phyloP scores from a whole-genome alignment of 2,113 vertebrate species.

The Tragulus kanchil region DNA sequence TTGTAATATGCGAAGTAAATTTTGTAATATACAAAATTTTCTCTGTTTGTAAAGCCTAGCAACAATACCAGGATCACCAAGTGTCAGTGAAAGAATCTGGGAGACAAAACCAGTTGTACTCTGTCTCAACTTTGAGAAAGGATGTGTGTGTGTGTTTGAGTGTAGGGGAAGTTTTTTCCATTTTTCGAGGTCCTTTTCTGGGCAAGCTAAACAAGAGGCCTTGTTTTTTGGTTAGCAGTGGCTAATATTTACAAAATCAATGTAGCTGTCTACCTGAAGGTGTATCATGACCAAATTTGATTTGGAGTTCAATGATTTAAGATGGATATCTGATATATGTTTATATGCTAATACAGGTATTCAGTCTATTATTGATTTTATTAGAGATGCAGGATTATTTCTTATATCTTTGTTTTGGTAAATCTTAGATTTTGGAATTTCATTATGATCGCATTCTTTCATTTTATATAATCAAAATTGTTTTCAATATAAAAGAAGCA shows the following conservation, averaged over 20 bases:
- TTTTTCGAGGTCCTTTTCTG: background rate
- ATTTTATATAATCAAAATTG: constrained; percentile 11
- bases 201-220: background rate
- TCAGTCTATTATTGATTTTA: background rate
- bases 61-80: background rate
- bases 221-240: background rate
- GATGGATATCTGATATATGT: background rate
- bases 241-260: background rate
- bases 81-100: background rate
- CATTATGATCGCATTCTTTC: background rate
- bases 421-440: background rate
- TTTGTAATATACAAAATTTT: background rate
- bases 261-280: background rate
- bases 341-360: background rate
- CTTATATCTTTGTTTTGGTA: background rate
- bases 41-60: background rate
- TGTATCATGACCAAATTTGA: background rate
- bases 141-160: background rate
- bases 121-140: background rate
- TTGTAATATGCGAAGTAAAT: background rate
- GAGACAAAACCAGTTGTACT: background rate
- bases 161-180: background rate
- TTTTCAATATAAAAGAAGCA: background rate
- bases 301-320: background rate
- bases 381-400: background rate